Evolutionary conservation across 2,797 vertebrate genomes (phyloP), one percentile per base, ranked within the genome.

Genomic region (Monodelphis domestica): DNA sequence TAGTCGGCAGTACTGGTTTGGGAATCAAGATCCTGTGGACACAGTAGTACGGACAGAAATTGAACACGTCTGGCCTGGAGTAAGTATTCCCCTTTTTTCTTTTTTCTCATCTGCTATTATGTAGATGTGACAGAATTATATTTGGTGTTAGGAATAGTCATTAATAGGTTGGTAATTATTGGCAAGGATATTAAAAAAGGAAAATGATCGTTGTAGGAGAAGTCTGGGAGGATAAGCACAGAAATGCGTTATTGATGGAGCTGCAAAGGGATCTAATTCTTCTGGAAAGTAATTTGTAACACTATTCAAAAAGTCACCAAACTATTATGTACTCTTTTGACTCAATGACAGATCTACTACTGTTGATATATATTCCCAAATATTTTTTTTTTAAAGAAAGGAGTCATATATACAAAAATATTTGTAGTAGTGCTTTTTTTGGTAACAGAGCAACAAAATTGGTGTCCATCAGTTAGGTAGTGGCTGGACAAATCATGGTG

Each of bases 1-100:
- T 92, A 99, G 99, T 98, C 99, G 99, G 33, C 99, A 99, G 97
- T 99, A 99, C 98, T 99, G 99, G 99, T 99, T 99, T 97, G 99
- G 99, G 91, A 99, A 99, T 98, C 99, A 99, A 97, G 99, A 99
- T 97, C 99, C 99, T 53, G 99, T 99, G 97, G 99, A 99, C 97
- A 99, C 99, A 0, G 99, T 99, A 95, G 99, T 99, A 96, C 98
- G 99, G 95, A 99, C 99, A 24, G 99, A 99, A 98, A 99, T 99
- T 95, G 99, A 99, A 94, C 99, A 99, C 5, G 99, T 99, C 97
- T 99, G 99, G 99, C 99, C 99, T 0, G 99, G 99, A 98, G 99
- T 99, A 98, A 99, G 99, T 45, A 6, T 88, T 11, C 29, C 70
- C 0, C 2, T 0, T 17, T n/a, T 0, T 26, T 17, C 70, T 90